Conservation (phyloP, 2,113 vertebrate genomes). For the Clupea harengus region DNA sequence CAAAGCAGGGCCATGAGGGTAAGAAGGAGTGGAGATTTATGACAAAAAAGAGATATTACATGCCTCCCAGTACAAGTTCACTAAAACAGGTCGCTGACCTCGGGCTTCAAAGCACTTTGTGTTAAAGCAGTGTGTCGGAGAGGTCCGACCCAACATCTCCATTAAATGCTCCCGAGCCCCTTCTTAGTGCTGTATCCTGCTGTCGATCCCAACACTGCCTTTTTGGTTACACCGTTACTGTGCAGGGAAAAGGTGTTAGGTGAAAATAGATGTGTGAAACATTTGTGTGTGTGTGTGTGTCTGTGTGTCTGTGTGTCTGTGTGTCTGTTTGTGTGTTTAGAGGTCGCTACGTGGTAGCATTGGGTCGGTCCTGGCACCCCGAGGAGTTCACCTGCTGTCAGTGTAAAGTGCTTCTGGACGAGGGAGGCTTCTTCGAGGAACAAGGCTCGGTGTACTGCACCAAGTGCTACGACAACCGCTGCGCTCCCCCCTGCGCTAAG, state of each 20-base stretch:
- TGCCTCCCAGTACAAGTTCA: not conserved
- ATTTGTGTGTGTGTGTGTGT: conserved; percentile 34
- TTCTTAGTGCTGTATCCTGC: conserved; percentile 26
- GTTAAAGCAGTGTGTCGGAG: conserved; percentile 24
- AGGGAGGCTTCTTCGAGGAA: conserved; percentile 97
- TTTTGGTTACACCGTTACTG: conserved; percentile 27
- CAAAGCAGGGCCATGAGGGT: not conserved
- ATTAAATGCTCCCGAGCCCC: conserved; percentile 29
- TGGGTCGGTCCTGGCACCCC: conserved; percentile 94
- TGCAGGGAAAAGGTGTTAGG: conserved; percentile 16
- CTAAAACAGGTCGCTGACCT: conserved; percentile 18
- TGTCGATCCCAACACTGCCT: conserved; percentile 27
- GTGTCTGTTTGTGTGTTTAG: conserved; percentile 62
- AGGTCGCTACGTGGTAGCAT: conserved; percentile 91
- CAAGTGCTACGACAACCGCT: conserved; percentile 89
- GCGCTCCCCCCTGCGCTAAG: conserved; percentile 91
- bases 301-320: not conserved
- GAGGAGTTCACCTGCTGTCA: conserved; percentile 96
- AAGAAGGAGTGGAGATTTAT: conserved; percentile 28
- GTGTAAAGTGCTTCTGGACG: conserved; percentile 88
- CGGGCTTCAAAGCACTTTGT: conserved; percentile 21
- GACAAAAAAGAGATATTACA: conserved; percentile 16
- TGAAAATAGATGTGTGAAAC: conserved; percentile 19
- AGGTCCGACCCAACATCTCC: conserved; percentile 38
- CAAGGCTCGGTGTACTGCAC: conserved; percentile 92